phyloP scores from a whole-genome alignment of 30 jellyfish, hydroid and myxozoan genomes.

The Turritopsis rubra region DNA sequence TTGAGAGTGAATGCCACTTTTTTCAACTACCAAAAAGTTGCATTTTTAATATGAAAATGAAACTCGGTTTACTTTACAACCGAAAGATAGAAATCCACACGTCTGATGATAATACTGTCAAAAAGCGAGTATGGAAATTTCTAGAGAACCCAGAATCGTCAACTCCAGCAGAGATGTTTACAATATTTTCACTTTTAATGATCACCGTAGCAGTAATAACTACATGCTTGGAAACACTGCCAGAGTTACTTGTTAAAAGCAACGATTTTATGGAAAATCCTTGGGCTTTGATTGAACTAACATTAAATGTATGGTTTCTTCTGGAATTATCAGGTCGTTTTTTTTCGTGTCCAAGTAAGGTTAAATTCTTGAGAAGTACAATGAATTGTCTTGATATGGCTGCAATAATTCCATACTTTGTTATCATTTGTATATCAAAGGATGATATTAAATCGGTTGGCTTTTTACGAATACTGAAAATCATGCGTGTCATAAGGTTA shows the following conservation, averaged over 20 bases:
- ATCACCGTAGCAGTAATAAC: slow-evolving; percentile 47
- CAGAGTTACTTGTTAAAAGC: slow-evolving; percentile 17
- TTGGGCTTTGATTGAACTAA: slow-evolving; percentile 32
- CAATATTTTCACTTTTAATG: slow-evolving; percentile 52
- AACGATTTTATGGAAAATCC: background rate
- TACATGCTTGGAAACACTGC: slow-evolving; percentile 81
- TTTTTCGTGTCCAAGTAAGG: slow-evolving; percentile 53
- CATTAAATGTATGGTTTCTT: slow-evolving; percentile 51
- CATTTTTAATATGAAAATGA: slow-evolving; percentile 48
- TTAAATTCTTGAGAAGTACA: slow-evolving; percentile 39
- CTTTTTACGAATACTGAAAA: slow-evolving; percentile 52
- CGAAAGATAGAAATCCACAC: background rate
- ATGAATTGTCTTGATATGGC: slow-evolving; percentile 52
- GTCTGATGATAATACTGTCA: background rate
- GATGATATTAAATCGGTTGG: slow-evolving; percentile 31
- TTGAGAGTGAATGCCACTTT: slow-evolving; percentile 70
- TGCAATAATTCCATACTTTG: slow-evolving; percentile 72
- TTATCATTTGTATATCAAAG: slow-evolving; percentile 12
- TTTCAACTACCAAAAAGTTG: slow-evolving; percentile 53
- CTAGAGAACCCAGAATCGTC: slow-evolving; percentile 84
- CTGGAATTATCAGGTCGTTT: slow-evolving; percentile 49
- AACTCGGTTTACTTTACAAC: slow-evolving; percentile 40
- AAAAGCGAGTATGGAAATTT: slow-evolving; percentile 49
- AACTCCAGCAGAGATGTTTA: slow-evolving; percentile 46
- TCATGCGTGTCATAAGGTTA: slow-evolving; percentile 59